Conservation (phyloP, 2,113 vertebrate species). For the Myotis brandtii region DNA sequence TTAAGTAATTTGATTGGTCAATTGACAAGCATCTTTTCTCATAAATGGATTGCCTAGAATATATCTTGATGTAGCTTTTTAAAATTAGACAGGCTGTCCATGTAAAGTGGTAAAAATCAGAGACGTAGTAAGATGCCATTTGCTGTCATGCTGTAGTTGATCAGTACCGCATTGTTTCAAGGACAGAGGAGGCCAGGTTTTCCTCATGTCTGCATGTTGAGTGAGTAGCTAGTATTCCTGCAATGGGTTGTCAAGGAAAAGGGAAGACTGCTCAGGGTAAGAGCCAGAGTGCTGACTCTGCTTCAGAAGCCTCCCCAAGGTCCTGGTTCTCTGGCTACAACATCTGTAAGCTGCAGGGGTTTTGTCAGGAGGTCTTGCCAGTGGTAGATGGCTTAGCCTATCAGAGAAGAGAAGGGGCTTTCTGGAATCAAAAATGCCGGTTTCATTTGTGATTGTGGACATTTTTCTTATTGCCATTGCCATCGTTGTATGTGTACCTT, state of each 20-base stretch:
- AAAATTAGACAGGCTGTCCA: not conserved
- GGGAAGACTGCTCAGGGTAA: not conserved
- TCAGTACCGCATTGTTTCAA: not conserved
- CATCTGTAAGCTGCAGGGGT: not conserved
- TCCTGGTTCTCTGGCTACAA: not conserved
- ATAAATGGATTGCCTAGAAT: not conserved
- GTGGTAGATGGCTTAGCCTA: not conserved
- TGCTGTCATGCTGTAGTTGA: not conserved
- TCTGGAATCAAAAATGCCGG: not conserved
- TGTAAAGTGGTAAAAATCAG: not conserved
- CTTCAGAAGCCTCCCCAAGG: not conserved
- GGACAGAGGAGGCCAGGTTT: not conserved
- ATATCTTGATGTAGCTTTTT: not conserved
- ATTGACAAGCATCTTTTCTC: conserved; percentile 27
- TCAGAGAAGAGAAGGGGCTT: not conserved
- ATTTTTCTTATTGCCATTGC: not conserved
- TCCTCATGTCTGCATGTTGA: not conserved
- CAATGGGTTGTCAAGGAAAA: not conserved
- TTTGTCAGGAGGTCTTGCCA: not conserved
- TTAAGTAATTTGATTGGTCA: not conserved
- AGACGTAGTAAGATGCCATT: not conserved
- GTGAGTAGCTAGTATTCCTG: not conserved
- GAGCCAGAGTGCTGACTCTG: not conserved
- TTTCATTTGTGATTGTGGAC: conserved; percentile 13
- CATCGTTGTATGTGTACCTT: not conserved